phyloP scores from a whole-genome alignment of 2,888 invertebrate species.

The Globia sparganii region DNA sequence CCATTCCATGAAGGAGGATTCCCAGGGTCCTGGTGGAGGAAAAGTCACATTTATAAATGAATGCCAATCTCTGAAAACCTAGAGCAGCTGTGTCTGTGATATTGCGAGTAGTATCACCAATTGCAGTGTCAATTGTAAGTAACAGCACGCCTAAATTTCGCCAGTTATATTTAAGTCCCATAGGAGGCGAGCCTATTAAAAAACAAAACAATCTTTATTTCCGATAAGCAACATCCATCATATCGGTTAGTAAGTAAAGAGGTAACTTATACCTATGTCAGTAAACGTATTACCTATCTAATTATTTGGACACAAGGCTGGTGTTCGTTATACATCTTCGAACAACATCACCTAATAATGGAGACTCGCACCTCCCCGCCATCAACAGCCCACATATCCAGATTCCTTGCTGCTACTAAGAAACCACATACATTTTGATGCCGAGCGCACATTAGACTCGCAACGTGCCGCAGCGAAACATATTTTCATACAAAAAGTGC shows the following conservation, averaged over 20 bases:
- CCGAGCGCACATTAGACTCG: background rate
- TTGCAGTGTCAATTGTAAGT: background rate
- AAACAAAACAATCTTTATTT: no score
- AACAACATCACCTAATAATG: no score
- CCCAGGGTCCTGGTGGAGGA: conserved; percentile 64
- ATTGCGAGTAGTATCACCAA: background rate
- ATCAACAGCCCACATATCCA: background rate
- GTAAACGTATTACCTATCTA: no score
- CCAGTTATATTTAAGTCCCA: background rate
- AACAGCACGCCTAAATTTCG: no score
- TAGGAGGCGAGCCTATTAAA: background rate
- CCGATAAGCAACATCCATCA: no score
- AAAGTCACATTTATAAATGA: background rate
- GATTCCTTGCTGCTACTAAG: background rate
- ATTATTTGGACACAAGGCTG: no score
- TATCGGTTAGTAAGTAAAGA: no score
- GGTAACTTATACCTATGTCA: no score
- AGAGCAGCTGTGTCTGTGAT: background rate
- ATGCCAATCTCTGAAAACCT: background rate
- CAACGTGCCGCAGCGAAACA: background rate
- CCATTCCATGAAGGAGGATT: conserved; percentile 67
- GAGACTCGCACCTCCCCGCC: no score
- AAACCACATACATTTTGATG: background rate
- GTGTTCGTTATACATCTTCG: no score
- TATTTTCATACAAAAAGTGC: background rate